phyloP scores from a whole-genome alignment of 2,888 invertebrate species.

The Drosophila mimetica region DNA sequence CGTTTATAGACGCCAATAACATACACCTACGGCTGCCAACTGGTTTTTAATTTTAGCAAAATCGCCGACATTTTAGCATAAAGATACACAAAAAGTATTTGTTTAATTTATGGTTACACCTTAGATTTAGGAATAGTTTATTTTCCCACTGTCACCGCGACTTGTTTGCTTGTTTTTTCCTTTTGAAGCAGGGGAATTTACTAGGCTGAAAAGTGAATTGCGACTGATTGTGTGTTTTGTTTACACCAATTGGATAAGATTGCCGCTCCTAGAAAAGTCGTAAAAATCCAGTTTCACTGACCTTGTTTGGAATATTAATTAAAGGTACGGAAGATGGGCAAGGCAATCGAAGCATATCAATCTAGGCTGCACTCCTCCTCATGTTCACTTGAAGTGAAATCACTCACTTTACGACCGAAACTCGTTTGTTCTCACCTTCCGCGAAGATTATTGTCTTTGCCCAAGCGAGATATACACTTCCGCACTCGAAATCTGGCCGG shows the following conservation, averaged over 20 bases:
- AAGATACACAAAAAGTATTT: conserved; percentile 7
- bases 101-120: conserved; percentile 9
- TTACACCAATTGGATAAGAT: neutral
- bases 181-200: neutral
- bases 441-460: conserved; percentile 61
- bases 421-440: conserved; percentile 67
- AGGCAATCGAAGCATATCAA: conserved; percentile 34
- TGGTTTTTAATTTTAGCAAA: conserved; percentile 33
- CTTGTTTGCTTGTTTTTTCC: neutral
- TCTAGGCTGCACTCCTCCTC: conserved; percentile 33
- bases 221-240: neutral
- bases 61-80: conserved; percentile 17
- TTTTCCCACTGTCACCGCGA: conserved; percentile 2
- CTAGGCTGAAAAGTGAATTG: neutral
- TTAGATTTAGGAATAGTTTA: neutral
- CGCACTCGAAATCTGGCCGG: conserved; percentile 35
- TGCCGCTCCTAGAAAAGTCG: conserved; percentile 26
- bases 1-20: neutral
- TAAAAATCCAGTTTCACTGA: conserved; percentile 23
- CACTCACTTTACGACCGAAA: conserved; percentile 48
- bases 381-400: conserved; percentile 40
- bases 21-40: conserved; percentile 11
- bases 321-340: conserved; percentile 43
- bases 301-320: conserved; percentile 43
- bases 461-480: conserved; percentile 37